These are phyloP conservation scores for Leptopilina drosophilae DNA, from an alignment of 2,888 invertebrate genomes.

Conservation along the genomic window DNA sequence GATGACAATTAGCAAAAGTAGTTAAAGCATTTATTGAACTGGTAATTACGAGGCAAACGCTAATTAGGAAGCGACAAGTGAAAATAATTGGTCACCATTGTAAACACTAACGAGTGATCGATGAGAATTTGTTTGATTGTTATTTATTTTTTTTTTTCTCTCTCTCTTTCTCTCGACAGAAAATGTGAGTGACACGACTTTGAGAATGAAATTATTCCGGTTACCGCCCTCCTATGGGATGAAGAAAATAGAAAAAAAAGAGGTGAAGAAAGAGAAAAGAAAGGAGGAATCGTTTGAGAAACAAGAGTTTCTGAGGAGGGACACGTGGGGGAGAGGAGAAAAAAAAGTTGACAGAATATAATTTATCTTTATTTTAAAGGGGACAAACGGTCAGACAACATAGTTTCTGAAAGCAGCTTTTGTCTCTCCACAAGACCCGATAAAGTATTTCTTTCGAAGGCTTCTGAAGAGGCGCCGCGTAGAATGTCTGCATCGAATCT, in stretches of 20 bases:
- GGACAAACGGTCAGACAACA: conserved; percentile 34
- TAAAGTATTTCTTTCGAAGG: conserved; percentile 23
- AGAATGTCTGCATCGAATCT: conserved; percentile 28
- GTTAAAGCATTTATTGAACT: background rate
- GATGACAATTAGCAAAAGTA: background rate
- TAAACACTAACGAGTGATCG: background rate
- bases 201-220: conserved; percentile 14
- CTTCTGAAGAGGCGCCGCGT: conserved; percentile 31
- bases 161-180: too few species aligned
- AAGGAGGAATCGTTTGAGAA: conserved; percentile 13
- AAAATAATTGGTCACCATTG: conserved; percentile 4
- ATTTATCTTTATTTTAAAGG: conserved; percentile 33
- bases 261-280: conserved; percentile 19
- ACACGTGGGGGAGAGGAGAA: background rate
- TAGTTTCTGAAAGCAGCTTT: conserved; percentile 37
- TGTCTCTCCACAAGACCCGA: background rate
- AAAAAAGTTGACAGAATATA: conserved; percentile 47
- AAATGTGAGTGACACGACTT: background rate
- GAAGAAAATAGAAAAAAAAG: conserved; percentile 30
- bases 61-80: conserved; percentile 2
- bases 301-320: background rate
- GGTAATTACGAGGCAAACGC: background rate
- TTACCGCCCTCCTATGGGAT: conserved; percentile 5
- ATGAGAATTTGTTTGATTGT: background rate
- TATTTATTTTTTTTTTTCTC: too few species aligned